phyloP scores from a whole-genome alignment of 2,888 invertebrate genomes.

The Masnerella sp. region DNA sequence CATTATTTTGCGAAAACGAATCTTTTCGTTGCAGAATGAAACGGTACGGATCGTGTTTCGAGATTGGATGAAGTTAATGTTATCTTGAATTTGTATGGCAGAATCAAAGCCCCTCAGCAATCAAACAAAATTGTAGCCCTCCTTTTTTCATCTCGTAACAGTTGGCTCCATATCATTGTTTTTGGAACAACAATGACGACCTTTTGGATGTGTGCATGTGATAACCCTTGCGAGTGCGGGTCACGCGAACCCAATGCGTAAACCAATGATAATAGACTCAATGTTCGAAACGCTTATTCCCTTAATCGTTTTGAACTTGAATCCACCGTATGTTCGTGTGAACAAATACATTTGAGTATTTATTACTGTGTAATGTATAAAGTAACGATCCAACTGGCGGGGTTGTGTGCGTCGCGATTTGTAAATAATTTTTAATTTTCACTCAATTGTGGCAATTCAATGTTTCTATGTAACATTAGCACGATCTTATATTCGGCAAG shows the following conservation, averaged over 20 bases:
- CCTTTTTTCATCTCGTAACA: neutral
- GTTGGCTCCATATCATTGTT: constrained; percentile 23
- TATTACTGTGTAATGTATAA: constrained; percentile 57
- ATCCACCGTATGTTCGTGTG: constrained; percentile 53
- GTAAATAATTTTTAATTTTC: constrained; percentile 54
- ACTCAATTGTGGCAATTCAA: constrained; percentile 37
- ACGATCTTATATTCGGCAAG: constrained; percentile 27
- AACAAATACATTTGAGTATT: constrained; percentile 52
- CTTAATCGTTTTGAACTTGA: constrained; percentile 17
- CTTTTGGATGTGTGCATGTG: neutral
- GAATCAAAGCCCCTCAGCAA: neutral
- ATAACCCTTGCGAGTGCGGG: neutral
- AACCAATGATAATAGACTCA: constrained; percentile 13
- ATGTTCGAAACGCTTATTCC: constrained; percentile 8
- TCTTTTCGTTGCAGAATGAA: neutral
- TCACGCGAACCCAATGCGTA: neutral
- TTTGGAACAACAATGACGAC: constrained; percentile 7
- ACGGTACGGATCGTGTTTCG: neutral
- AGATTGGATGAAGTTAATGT: too few relatives aligned
- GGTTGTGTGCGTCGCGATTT: constrained; percentile 34
- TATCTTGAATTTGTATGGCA: too few relatives aligned
- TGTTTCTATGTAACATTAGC: constrained; percentile 41
- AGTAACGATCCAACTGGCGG: constrained; percentile 27
- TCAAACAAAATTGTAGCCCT: constrained; percentile 15
- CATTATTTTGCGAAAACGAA: constrained; percentile 14